phyloP scores from a whole-genome alignment of 2,797 vertebrate genomes.

The Allobates femoralis region DNA sequence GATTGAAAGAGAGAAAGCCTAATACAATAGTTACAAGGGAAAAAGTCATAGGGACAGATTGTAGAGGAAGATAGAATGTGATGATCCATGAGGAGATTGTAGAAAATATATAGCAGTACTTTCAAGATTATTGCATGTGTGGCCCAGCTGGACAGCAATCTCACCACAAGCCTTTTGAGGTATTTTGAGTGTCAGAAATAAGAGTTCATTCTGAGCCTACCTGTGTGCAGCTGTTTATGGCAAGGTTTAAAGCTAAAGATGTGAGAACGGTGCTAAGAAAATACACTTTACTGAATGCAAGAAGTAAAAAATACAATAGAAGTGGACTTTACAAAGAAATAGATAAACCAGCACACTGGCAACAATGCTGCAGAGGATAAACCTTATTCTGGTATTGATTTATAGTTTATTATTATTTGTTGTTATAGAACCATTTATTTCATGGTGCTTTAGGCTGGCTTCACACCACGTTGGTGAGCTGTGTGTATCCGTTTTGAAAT shows the following conservation, averaged over 20 bases:
- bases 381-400: not conserved
- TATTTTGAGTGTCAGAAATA: conserved; percentile 31
- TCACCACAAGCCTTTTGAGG: conserved; percentile 12
- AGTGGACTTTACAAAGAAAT: not conserved
- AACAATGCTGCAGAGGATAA: not conserved
- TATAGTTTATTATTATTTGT: not conserved
- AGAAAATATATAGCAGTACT: conserved; percentile 24
- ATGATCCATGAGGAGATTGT: not conserved
- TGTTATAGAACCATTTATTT: no score
- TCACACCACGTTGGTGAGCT: no score
- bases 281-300: conserved; percentile 26
- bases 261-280: not conserved
- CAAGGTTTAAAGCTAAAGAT: conserved; percentile 9
- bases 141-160: conserved; percentile 5
- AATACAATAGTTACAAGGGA: not conserved
- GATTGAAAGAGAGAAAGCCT: not conserved
- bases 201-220: conserved; percentile 21
- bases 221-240: conserved; percentile 20
- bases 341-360: not conserved
- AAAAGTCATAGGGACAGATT: conserved; percentile 16
- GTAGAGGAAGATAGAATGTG: conserved; percentile 15
- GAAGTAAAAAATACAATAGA: conserved; percentile 9
- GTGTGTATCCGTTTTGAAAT: no score
- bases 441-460: no score
- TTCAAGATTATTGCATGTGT: conserved; percentile 17